Evolutionary conservation across 2,888 invertebrate genomes (phyloP).

Genomic region (Hydrotaea diabolus): DNA sequence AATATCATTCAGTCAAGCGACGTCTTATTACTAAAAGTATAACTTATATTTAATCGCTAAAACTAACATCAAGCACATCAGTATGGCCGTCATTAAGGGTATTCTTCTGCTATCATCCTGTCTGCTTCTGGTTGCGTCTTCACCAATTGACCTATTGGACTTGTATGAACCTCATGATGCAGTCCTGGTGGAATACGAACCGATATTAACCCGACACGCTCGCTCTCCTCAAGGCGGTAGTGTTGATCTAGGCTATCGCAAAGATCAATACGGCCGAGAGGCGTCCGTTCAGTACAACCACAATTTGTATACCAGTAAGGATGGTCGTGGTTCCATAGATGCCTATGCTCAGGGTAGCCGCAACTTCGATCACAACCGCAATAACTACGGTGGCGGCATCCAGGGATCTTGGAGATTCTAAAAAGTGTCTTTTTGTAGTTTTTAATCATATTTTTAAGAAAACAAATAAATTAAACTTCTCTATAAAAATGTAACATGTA

Average conservation of each 20-base stretch:
- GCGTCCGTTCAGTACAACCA: slow-evolving; percentile 72
- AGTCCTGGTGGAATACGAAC: background rate
- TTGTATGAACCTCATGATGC: background rate
- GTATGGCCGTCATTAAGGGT: background rate
- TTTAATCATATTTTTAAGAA: too few relatives aligned
- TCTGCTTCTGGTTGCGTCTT: background rate
- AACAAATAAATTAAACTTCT: too few relatives aligned
- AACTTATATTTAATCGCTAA: too few relatives aligned
- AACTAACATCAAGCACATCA: background rate
- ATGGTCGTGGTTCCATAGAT: slow-evolving; percentile 72
- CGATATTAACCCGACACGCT: slow-evolving; percentile 46
- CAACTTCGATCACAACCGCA: slow-evolving; percentile 71
- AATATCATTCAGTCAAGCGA: too few relatives aligned
- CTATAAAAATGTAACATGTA: too few relatives aligned
- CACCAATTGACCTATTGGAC: background rate
- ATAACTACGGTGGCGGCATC: slow-evolving; percentile 70
- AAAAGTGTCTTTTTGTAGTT: background rate
- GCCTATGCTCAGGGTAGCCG: slow-evolving; percentile 72
- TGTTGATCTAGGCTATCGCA: slow-evolving; percentile 58
- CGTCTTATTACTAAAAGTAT: too few relatives aligned
- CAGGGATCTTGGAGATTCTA: slow-evolving; percentile 69
- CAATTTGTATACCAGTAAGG: slow-evolving; percentile 70
- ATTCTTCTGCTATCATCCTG: background rate
- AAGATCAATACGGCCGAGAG: slow-evolving; percentile 71
- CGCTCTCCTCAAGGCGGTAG: slow-evolving; percentile 70